Percentiles rank a stretch among this genome's conserved stretches.
Conservation (phyloP, 2,888 invertebrate genomes). For the Erpobdella octoculata region DNA sequence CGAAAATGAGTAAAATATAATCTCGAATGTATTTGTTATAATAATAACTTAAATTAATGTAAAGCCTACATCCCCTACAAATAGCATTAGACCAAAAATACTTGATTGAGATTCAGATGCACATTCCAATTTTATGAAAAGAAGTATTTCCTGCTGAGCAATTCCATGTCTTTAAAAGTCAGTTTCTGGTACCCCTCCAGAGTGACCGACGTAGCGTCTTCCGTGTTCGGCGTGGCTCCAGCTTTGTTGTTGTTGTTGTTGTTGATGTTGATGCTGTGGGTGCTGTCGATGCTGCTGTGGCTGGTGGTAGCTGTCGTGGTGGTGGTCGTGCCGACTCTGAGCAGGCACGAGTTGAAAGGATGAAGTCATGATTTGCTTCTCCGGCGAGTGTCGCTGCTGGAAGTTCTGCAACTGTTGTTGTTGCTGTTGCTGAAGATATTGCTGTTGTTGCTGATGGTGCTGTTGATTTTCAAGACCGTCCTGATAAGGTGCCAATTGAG, state of each 20-base stretch:
- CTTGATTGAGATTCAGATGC: too few species aligned
- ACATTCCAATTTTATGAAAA: too few species aligned
- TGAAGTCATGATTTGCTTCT: conserved; percentile 1
- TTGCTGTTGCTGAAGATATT: background rate
- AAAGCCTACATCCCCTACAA: too few species aligned
- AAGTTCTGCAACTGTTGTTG: conserved; percentile 3
- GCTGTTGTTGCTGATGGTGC: conserved; percentile 12
- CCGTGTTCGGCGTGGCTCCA: background rate
- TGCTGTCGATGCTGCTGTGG: background rate
- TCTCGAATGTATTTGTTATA: too few species aligned
- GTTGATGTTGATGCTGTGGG: too few species aligned
- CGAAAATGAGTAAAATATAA: too few species aligned
- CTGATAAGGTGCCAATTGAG: conserved; percentile 19
- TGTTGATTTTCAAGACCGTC: background rate
- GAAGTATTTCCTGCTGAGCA: background rate
- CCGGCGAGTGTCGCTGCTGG: background rate
- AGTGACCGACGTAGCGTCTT: background rate
- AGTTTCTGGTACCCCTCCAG: too few species aligned
- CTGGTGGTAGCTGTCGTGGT: background rate
- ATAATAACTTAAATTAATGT: too few species aligned
- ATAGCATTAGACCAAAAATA: too few species aligned
- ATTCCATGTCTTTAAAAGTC: background rate
- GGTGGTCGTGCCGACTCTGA: background rate
- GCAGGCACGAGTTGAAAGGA: background rate
- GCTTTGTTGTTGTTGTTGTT: conserved; percentile 2